Evolutionary conservation across 30 jellyfish, hydroid and myxozoan genomes (phyloP).

Genomic region (Cassiopea andromeda): DNA sequence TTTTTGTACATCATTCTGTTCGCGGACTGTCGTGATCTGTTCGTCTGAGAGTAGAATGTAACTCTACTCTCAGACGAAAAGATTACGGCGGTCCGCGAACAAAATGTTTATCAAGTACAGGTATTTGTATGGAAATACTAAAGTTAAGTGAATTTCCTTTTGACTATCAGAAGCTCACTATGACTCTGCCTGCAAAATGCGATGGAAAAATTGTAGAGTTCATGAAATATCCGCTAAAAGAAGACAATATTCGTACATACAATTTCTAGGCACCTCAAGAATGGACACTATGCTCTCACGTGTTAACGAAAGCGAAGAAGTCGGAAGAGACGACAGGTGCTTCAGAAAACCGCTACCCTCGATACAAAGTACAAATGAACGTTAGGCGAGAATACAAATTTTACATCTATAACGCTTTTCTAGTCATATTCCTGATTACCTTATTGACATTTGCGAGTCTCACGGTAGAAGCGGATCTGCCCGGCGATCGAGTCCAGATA

Average conservation of each 20-base stretch:
- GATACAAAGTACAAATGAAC: constrained; percentile 47
- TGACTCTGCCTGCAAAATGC: constrained; percentile 50
- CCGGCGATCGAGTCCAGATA: constrained; percentile 63
- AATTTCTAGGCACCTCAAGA: constrained; percentile 53
- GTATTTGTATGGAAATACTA: constrained; percentile 55
- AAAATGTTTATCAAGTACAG: constrained; percentile 35
- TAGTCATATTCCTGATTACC: constrained; percentile 53
- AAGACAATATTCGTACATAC: constrained; percentile 65
- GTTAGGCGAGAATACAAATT: constrained; percentile 57
- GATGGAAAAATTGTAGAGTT: constrained; percentile 12
- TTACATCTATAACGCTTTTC: constrained; percentile 32
- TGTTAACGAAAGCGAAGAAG: constrained; percentile 10
- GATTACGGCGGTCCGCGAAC: too few species aligned
- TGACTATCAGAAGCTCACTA: constrained; percentile 58
- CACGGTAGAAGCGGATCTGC: constrained; percentile 51
- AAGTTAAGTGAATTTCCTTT: constrained; percentile 54
- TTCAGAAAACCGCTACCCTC: constrained; percentile 61
- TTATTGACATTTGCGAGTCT: constrained; percentile 53
- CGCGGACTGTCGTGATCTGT: too few species aligned
- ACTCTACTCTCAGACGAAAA: too few species aligned
- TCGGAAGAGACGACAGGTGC: constrained; percentile 22
- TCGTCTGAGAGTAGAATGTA: too few species aligned
- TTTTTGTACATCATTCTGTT: too few species aligned
- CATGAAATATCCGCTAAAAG: constrained; percentile 9
- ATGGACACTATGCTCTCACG: constrained; percentile 43